Percentiles rank a stretch among this genome's conserved stretches.
Conservation (phyloP, 1,140 invertebrate species). For the Cyclina sinensis region DNA sequence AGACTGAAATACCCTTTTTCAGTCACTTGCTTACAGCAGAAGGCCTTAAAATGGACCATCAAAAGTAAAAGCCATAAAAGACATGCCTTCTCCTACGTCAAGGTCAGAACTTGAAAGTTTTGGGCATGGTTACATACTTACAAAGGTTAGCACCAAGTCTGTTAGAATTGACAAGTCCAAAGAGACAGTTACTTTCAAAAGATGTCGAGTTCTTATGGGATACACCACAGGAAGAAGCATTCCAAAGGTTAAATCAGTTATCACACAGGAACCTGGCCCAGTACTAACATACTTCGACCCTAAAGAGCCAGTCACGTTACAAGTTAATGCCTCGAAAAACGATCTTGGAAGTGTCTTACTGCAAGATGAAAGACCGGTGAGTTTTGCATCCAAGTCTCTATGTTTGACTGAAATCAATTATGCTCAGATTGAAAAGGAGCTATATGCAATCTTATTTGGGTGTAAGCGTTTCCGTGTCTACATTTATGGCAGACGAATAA, state of each 20-base stretch:
- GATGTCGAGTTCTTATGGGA: slow-evolving; percentile 42
- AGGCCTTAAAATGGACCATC: slow-evolving; percentile 82
- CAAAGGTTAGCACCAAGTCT: slow-evolving; percentile 82
- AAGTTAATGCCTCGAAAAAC: background rate
- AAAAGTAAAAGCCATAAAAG: slow-evolving; percentile 81
- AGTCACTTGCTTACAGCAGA: slow-evolving; percentile 60
- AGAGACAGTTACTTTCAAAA: slow-evolving; percentile 64
- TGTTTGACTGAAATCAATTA: slow-evolving; percentile 86
- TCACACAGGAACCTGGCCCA: background rate
- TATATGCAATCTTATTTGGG: slow-evolving; percentile 86
- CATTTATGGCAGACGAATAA: slow-evolving; percentile 76
- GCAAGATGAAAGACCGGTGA: slow-evolving; percentile 25
- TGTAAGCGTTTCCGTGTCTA: slow-evolving; percentile 85
- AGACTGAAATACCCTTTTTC: slow-evolving; percentile 58
- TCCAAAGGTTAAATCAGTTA: background rate
- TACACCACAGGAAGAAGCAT: slow-evolving; percentile 79
- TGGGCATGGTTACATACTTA: slow-evolving; percentile 86
- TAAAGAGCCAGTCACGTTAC: background rate
- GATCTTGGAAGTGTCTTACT: slow-evolving; percentile 22
- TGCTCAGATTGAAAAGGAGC: slow-evolving; percentile 88
- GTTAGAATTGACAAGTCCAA: slow-evolving; percentile 69
- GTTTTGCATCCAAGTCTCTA: slow-evolving; percentile 76
- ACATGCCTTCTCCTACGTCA: slow-evolving; percentile 76
- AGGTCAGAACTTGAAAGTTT: slow-evolving; percentile 82
- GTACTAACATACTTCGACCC: slow-evolving; percentile 1